Evolutionary conservation across 2,797 vertebrate genomes (phyloP).

Genomic region (Tadarida brasiliensis): DNA sequence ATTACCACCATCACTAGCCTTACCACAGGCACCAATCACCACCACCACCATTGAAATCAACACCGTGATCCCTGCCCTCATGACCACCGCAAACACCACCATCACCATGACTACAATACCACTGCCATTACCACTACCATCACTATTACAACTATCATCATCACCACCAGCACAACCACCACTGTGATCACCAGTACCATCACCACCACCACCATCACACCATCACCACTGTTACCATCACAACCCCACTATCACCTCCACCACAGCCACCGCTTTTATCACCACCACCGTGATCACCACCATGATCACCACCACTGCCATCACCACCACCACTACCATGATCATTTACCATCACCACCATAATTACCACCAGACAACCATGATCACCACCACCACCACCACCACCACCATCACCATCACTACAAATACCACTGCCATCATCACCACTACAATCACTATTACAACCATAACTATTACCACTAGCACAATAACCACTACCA

Average conservation of each 20-base stretch:
- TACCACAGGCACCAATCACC: too few species aligned
- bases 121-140: too few species aligned
- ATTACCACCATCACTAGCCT: neutral
- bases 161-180: neutral
- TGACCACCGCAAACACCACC: fast-evolving
- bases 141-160: fast-evolving
- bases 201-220: too few species aligned
- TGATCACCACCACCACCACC: fast-evolving
- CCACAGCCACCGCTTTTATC: fast-evolving
- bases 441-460: neutral
- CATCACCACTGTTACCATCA: neutral
- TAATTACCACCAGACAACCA: fast-evolving
- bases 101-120: fast-evolving
- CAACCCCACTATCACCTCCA: fast-evolving
- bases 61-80: neutral
- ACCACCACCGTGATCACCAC: neutral
- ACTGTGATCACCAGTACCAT: fast-evolving
- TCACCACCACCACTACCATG: neutral
- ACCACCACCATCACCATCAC: too few species aligned
- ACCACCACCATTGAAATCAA: neutral
- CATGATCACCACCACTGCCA: fast-evolving
- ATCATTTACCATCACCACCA: fast-evolving
- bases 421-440: fast-evolving
- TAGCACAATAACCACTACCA: fast-evolving
- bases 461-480: fast-evolving